Evolutionary conservation across 2,797 vertebrate genomes (phyloP), one percentile per base, ranked within the genome.

Genomic region (Podargus strigoides): DNA sequence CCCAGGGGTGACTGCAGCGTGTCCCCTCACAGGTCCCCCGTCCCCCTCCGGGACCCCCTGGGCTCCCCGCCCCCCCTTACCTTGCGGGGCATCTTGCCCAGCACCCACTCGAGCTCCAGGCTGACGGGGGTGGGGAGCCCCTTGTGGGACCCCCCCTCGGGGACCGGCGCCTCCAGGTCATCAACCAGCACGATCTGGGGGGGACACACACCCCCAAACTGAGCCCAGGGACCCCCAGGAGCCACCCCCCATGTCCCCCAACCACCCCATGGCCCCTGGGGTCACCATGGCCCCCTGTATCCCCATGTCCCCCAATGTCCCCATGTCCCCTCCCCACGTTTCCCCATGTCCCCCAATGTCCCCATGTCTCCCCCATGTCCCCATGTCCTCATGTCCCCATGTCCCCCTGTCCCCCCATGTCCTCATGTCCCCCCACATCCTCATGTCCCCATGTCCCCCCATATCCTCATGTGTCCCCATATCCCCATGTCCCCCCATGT

Each of bases 61-160:
- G n/a, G n/a, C n/a, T n/a, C n/a, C n/a, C n/a, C n/a, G n/a, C n/a
- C n/a, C n/a, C n/a, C n/a, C n/a, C 67, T 14, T 70, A 98, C 98
- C 98, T 99, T 99, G 85, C 96, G 98, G 5, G 99, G 99, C 99
- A 99, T 99, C 87, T 99, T 99, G 49, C 99, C 99, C 89, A 99
- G 96, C 47, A 99, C 99, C 99, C 99, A 99, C 42, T 99, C 98
- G 26, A 99, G 98, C 82, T 99, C 97, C 83, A 99, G 97, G 97
- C 99, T 98, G 10, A 99, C 99, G 7, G 99, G 99, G 34, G 95
- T 96, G 58, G 39, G 8, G 28, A 69, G 91, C 85, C 81, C 94
- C n/a, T 76, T 75, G 85, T 92, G 90, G 47, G 81, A 50, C 15
- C 67, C 82, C 20, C 62, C 85, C 32, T 91, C 90, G 0, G 72